Conservation (phyloP, 2,797 vertebrate genomes). For the Eptatretus atami region DNA sequence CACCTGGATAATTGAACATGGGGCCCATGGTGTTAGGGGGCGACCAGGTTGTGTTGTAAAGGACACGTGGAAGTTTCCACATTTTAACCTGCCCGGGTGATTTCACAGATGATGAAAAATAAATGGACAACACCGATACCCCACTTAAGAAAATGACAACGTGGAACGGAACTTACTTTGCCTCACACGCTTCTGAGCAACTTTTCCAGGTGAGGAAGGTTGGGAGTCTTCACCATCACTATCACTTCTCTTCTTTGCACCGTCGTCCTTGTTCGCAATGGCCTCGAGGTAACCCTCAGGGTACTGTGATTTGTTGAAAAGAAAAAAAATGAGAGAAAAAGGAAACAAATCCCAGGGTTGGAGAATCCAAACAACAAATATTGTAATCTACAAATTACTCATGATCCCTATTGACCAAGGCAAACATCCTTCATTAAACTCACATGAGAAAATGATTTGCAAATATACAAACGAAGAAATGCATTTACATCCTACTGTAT, state of each 20-base stretch:
- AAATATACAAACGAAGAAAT: too few relatives aligned
- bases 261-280: slow-evolving; percentile 71
- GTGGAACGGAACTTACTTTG: slow-evolving; percentile 9
- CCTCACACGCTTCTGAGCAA: not conserved
- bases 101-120: slow-evolving; percentile 16
- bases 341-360: not conserved
- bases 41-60: not conserved
- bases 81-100: not conserved
- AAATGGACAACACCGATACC: slow-evolving; percentile 11
- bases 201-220: not conserved
- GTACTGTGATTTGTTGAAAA: slow-evolving; percentile 22
- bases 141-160: slow-evolving; percentile 9
- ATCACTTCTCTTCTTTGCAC: slow-evolving; percentile 43
- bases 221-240: slow-evolving; percentile 16
- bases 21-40: too few relatives aligned
- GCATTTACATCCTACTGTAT: too few relatives aligned
- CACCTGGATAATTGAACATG: too few relatives aligned
- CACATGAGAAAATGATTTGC: too few relatives aligned
- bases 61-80: not conserved
- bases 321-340: not conserved
- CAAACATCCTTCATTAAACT: too few relatives aligned
- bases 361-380: not conserved
- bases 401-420: not conserved
- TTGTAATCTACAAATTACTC: not conserved
- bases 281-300: slow-evolving; percentile 71